phyloP scores from a whole-genome alignment of 2,113 vertebrate species.

The Caretta caretta region DNA sequence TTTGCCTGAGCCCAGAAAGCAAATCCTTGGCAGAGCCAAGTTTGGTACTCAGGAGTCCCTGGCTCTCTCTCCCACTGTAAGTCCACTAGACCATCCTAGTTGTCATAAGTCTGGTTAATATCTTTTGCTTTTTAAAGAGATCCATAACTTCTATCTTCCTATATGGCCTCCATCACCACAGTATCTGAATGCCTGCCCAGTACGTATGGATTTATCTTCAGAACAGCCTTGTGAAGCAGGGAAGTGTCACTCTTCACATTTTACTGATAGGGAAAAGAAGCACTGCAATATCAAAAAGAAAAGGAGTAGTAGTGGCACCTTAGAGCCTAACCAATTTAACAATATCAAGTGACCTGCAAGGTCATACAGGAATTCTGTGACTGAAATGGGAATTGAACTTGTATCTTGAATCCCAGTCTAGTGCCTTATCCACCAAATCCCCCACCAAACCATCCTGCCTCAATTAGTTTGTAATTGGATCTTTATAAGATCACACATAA shows the following conservation, averaged over 20 bases:
- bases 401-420: slow-evolving; percentile 12
- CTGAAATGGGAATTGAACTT: not conserved
- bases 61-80: not conserved
- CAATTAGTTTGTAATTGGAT: slow-evolving; percentile 18
- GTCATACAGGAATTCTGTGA: slow-evolving; percentile 10
- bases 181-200: not conserved
- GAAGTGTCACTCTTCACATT: not conserved
- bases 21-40: not conserved
- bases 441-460: not conserved
- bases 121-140: not conserved
- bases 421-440: not conserved
- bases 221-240: not conserved
- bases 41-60: not conserved
- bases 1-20: not conserved
- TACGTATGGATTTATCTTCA: not conserved
- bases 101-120: not conserved
- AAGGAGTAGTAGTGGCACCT: no score
- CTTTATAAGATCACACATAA: slow-evolving; percentile 24
- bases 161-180: not conserved
- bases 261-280: not conserved
- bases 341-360: not conserved
- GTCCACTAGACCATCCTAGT: slow-evolving; percentile 3
- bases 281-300: not conserved
- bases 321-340: not conserved
- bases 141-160: not conserved